A percentile compares a stretch with the other conserved stretches of the same genome.
Evolutionary conservation across 2,888 invertebrate species (phyloP).

Genomic region (Athalia rosae): DNA sequence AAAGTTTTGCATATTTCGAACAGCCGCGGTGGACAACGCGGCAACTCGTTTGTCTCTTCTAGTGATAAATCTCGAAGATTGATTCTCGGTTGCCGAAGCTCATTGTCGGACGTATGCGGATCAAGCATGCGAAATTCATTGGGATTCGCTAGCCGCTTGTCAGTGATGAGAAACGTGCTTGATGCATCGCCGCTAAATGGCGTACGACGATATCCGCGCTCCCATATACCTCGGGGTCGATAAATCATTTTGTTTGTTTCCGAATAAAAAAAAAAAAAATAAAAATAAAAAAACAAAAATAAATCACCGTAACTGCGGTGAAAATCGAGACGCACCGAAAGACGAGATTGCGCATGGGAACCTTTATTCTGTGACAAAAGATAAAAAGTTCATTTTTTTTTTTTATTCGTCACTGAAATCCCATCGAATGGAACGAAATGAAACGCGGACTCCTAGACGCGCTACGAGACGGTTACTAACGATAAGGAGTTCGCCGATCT

Average conservation of each 20-base stretch:
- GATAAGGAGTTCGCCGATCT: conserved; percentile 28
- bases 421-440: background rate
- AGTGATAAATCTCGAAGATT: conserved; percentile 35
- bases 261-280: background rate
- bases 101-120: conserved; percentile 24
- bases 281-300: background rate
- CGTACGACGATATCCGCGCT: conserved; percentile 27
- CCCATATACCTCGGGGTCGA: background rate
- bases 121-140: conserved; percentile 37
- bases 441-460: background rate
- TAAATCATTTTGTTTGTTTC: conserved; percentile 31
- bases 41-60: conserved; percentile 41
- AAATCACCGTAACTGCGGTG: background rate
- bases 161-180: conserved; percentile 26
- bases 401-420: background rate
- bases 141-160: conserved; percentile 26
- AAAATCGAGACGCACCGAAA: no score
- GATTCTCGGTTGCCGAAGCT: conserved; percentile 33
- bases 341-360: no score
- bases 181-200: conserved; percentile 36
- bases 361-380: no score
- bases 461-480: background rate
- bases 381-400: background rate
- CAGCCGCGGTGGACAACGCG: background rate
- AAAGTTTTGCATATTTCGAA: background rate